A percentile compares a stretch with the other conserved stretches of the same genome.
These are phyloP conservation scores for Acanthosepion lycidas DNA, from an alignment of 2,888 invertebrate genomes.

Conservation along the genomic window DNA sequence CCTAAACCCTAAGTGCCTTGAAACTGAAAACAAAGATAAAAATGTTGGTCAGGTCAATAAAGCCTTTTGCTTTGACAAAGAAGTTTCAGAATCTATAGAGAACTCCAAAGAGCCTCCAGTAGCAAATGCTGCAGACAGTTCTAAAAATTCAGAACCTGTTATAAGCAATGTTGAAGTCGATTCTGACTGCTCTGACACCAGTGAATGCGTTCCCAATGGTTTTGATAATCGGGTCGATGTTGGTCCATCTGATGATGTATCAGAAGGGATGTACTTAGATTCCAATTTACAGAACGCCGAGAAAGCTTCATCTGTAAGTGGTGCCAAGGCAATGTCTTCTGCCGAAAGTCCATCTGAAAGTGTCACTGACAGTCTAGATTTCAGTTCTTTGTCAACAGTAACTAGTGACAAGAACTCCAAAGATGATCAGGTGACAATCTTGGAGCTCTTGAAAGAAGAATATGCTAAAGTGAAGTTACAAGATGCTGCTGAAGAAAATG, in stretches of 20 bases:
- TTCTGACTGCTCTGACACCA: neutral
- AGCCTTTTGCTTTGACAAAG: slow-evolving; percentile 38
- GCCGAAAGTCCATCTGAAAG: neutral
- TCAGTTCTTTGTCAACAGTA: slow-evolving; percentile 25
- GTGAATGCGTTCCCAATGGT: slow-evolving; percentile 35
- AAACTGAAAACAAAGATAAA: slow-evolving; percentile 25
- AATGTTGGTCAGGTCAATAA: slow-evolving; percentile 36
- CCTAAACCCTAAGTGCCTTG: slow-evolving; percentile 42
- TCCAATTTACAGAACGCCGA: slow-evolving; percentile 24
- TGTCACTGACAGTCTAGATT: neutral
- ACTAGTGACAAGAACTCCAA: slow-evolving; percentile 38
- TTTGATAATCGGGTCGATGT: slow-evolving; percentile 34
- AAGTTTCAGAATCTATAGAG: neutral
- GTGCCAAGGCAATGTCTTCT: neutral
- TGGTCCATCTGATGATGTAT: neutral
- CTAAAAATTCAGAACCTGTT: neutral
- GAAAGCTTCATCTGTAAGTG: neutral
- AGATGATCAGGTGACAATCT: slow-evolving; percentile 63
- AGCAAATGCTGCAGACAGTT: neutral
- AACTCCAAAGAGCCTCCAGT: neutral
- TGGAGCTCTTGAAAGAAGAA: slow-evolving; percentile 68
- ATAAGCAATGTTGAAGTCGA: neutral
- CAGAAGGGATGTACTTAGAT: neutral
- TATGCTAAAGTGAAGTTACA: slow-evolving; percentile 48
- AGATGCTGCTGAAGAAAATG: slow-evolving; percentile 13